These are phyloP conservation scores for Fulica atra DNA, from an alignment of 2,113 vertebrate genomes.

Conservation along the genomic window DNA sequence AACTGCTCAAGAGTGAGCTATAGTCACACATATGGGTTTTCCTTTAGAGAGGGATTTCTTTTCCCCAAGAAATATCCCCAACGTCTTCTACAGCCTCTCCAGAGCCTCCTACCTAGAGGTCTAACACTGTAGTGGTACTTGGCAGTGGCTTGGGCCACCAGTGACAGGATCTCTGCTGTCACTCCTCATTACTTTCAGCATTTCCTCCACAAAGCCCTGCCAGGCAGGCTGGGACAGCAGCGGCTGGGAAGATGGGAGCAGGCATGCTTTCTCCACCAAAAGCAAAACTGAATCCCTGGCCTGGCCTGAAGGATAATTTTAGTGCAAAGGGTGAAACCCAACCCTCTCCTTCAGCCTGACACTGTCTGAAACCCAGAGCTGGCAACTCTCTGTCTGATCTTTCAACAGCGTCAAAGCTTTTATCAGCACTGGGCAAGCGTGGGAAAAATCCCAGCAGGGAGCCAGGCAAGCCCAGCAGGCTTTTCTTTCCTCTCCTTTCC, in stretches of 20 bases:
- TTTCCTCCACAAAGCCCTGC: not conserved
- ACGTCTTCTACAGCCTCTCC: not conserved
- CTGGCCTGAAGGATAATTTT: constrained; percentile 15
- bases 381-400: not conserved
- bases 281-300: not conserved
- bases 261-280: not conserved
- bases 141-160: not conserved
- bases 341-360: not conserved
- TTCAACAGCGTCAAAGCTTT: not conserved
- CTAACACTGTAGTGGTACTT: not conserved
- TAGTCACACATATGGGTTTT: not conserved
- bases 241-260: accelerated
- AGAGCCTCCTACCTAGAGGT: not conserved
- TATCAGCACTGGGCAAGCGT: not conserved
- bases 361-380: not conserved
- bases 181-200: not conserved
- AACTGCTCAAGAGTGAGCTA: not conserved
- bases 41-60: no score
- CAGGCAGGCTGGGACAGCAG: not conserved
- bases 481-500: not conserved
- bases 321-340: not conserved
- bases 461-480: not conserved
- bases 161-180: not conserved
- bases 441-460: not conserved
- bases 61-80: no score